Conservation (phyloP, 2,797 vertebrate species). For the Acanthurus lineatus region DNA sequence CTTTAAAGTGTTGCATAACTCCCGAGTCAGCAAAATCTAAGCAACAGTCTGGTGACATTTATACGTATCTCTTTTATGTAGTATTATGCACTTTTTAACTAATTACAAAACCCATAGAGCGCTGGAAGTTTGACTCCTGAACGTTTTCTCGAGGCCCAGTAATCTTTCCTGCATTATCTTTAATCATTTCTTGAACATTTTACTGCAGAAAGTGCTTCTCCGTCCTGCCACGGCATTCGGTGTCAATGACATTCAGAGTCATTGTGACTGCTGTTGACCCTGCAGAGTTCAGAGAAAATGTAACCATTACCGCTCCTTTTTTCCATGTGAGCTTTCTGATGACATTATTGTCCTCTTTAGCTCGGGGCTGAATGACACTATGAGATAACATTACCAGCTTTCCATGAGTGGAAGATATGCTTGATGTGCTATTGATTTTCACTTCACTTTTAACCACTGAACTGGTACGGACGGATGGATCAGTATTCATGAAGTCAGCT, state of each 20-base stretch:
- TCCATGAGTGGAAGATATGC: neutral
- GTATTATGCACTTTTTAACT: conserved; percentile 19
- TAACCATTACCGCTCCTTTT: neutral
- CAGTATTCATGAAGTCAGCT: neutral
- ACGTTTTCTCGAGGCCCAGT: neutral
- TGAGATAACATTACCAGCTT: neutral
- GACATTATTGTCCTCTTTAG: conserved; percentile 7
- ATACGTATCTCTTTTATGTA: conserved; percentile 28
- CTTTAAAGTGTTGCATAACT: conserved; percentile 20
- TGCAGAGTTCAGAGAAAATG: conserved; percentile 31
- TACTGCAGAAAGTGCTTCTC: conserved; percentile 15
- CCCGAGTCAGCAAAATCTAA: conserved; percentile 48
- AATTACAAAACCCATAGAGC: conserved; percentile 8
- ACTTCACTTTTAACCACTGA: neutral
- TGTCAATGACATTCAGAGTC: conserved; percentile 6
- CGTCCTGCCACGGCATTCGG: conserved; percentile 5
- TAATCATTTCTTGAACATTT: neutral
- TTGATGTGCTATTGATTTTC: conserved; percentile 29
- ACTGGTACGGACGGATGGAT: neutral
- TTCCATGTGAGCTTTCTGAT: conserved; percentile 13
- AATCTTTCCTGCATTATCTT: conserved; percentile 12
- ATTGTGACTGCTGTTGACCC: conserved; percentile 14
- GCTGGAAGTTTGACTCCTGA: conserved; percentile 1
- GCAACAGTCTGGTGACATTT: conserved; percentile 39
- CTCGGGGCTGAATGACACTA: neutral